phyloP scores from a whole-genome alignment of 2,113 vertebrate species.

The Bombycilla garrulus region DNA sequence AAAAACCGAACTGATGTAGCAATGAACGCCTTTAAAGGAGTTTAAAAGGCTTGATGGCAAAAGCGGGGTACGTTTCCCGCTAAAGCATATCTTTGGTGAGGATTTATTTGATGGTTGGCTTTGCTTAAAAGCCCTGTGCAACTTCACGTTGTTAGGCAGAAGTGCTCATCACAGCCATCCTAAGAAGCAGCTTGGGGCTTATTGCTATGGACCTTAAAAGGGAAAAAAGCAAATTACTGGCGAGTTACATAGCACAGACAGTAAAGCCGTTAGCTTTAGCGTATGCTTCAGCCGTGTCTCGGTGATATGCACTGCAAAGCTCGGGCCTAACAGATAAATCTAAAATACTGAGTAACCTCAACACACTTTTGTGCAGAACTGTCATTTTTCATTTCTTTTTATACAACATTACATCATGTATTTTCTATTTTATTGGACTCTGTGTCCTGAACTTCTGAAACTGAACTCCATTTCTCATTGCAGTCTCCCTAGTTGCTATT shows the following conservation, averaged over 20 bases:
- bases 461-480: neutral
- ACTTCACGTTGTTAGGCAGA: neutral
- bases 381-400: neutral
- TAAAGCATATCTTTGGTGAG: neutral
- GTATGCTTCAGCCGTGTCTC: neutral
- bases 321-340: neutral
- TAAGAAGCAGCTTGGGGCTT: neutral
- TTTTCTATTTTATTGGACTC: neutral
- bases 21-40: fast-evolving
- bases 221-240: neutral
- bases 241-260: neutral
- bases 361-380: neutral
- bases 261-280: neutral
- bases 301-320: neutral
- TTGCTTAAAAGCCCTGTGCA: neutral
- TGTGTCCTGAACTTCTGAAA: neutral
- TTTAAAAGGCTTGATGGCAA: neutral
- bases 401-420: neutral
- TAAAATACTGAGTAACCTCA: neutral
- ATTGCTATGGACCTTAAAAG: conserved; percentile 32
- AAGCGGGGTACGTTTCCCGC: too few species aligned
- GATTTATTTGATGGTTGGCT: neutral
- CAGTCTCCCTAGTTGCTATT: neutral
- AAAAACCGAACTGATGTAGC: neutral
- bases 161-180: neutral